Evolutionary conservation across 2,888 invertebrate species (phyloP).

Genomic region (Schizotus pectinicornis): DNA sequence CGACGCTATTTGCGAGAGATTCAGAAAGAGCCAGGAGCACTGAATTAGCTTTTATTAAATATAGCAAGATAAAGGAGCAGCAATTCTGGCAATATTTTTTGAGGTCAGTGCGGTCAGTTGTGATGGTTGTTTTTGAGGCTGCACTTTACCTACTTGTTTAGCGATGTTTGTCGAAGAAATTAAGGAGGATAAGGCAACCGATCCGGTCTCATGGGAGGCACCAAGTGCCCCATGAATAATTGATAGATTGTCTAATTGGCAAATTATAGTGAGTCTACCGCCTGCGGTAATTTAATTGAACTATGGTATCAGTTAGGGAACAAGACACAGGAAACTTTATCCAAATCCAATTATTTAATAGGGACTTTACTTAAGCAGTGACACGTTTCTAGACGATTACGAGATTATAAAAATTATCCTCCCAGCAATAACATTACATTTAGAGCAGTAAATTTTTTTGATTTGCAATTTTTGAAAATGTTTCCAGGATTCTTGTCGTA

Average conservation of each 20-base stretch:
- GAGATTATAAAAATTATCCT: no score
- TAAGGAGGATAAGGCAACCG: constrained; percentile 15
- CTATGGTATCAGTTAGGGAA: constrained; percentile 19
- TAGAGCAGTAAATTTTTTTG: no score
- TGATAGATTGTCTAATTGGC: constrained; percentile 28
- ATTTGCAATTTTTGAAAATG: no score
- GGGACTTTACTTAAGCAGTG: neutral
- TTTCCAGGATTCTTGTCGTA: neutral
- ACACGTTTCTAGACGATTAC: neutral
- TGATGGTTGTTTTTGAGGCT: neutral
- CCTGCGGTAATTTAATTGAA: constrained; percentile 26
- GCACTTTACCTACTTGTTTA: no score
- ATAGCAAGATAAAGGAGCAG: no score
- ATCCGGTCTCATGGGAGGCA: constrained; percentile 17
- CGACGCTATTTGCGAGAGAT: no score
- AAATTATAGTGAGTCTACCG: constrained; percentile 24
- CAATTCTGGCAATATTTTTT: no score
- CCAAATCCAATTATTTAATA: neutral
- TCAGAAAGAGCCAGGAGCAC: no score
- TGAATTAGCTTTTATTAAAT: no score
- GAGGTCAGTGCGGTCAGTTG: neutral
- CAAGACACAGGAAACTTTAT: constrained; percentile 21
- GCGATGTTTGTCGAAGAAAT: neutral
- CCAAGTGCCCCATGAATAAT: constrained; percentile 26
- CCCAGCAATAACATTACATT: no score